A percentile compares a stretch with the other conserved stretches of the same genome.
Evolutionary conservation across 1,140 invertebrate genomes (phyloP).

Genomic region (Coptotermes formosanus): DNA sequence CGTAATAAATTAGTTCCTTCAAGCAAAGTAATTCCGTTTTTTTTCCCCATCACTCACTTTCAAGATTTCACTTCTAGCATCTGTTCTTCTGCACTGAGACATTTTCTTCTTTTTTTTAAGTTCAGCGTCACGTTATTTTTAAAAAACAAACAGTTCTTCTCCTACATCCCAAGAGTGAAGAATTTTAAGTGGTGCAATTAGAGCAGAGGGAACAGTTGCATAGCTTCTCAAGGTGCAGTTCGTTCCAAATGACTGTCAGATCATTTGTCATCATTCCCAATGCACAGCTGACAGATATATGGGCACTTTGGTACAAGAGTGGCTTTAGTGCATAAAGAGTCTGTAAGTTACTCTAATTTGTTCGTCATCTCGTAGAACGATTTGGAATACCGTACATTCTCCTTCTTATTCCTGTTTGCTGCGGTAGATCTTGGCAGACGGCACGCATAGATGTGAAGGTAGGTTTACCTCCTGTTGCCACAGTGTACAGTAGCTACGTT

Average conservation of each 20-base stretch:
- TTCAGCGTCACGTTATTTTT: neutral
- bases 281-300: neutral
- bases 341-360: too few species aligned
- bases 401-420: too few species aligned
- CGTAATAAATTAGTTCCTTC: neutral
- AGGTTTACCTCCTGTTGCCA: too few species aligned
- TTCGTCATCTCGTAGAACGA: too few species aligned
- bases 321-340: neutral
- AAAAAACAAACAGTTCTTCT: neutral
- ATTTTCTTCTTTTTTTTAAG: neutral
- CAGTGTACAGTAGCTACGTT: too few species aligned
- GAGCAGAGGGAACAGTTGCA: neutral
- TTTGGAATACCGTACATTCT: too few species aligned
- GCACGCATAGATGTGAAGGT: too few species aligned
- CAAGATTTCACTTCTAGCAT: neutral
- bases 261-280: slow-evolving; percentile 1
- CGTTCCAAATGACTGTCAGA: slow-evolving; percentile 6
- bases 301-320: neutral
- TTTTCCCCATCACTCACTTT: neutral
- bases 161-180: neutral
- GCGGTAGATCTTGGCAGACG: too few species aligned
- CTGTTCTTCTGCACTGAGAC: neutral
- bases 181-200: neutral
- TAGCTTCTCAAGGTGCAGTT: neutral
- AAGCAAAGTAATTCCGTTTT: neutral